A percentile compares a stretch with the other conserved stretches of the same genome.
phyloP scores from a whole-genome alignment of 1,140 invertebrate species.

The Acromyrmex heyeri region DNA sequence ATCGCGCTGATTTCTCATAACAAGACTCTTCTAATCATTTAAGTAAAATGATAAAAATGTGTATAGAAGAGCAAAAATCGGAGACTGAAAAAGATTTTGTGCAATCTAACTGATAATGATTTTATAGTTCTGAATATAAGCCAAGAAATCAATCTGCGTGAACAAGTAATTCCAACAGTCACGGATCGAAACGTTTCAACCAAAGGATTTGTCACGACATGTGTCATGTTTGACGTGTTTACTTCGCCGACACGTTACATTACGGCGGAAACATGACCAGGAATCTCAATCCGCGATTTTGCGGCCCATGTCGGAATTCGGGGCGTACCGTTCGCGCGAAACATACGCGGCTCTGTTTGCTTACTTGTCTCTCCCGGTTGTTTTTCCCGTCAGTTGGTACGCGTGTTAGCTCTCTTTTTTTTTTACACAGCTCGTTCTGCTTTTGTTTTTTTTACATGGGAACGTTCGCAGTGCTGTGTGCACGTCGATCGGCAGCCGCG shows the following conservation, averaged over 20 bases:
- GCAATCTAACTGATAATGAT: neutral
- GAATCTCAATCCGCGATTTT: constrained; percentile 14
- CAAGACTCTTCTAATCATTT: neutral
- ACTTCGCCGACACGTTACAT: neutral
- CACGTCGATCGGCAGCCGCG: constrained; percentile 14
- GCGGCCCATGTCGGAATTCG: constrained; percentile 33
- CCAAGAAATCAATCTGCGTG: neutral
- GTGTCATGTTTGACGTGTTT: constrained; percentile 34
- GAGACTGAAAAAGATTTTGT: neutral
- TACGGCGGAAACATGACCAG: neutral
- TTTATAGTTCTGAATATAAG: neutral
- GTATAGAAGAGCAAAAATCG: neutral
- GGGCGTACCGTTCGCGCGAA: neutral
- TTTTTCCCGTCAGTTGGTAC: constrained; percentile 3
- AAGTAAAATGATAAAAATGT: neutral
- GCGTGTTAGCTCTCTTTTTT: neutral
- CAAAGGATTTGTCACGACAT: constrained; percentile 11
- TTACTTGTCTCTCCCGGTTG: constrained; percentile 24
- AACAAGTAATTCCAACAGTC: neutral
- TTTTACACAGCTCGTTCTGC: neutral
- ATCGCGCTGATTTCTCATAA: neutral
- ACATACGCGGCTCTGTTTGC: constrained; percentile 1
- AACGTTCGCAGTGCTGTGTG: constrained; percentile 4
- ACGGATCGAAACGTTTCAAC: constrained; percentile 20
- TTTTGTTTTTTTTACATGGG: neutral